Conservation (phyloP, 2,113 vertebrate species). For the Myodes glareolus region DNA sequence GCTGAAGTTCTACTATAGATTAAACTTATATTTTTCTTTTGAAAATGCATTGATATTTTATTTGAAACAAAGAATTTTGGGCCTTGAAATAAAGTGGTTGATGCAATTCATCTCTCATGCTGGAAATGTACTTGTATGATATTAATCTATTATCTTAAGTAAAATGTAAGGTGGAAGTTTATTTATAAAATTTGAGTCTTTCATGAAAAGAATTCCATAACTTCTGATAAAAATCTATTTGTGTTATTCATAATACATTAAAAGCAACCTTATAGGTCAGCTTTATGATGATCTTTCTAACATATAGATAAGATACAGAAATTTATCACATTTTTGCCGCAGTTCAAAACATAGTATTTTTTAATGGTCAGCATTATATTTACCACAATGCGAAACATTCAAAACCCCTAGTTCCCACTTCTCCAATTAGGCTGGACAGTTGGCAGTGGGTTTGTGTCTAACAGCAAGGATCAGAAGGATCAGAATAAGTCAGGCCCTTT, state of each 20-base stretch:
- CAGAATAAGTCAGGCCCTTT: neutral
- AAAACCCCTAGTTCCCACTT: neutral
- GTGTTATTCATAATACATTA: neutral
- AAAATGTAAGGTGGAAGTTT: no score
- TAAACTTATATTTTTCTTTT: no score
- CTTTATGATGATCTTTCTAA: neutral
- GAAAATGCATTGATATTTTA: no score
- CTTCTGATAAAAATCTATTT: neutral
- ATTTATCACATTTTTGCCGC: neutral
- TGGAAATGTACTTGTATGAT: no score
- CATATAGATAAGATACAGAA: neutral
- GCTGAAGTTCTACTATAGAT: no score
- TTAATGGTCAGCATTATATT: neutral
- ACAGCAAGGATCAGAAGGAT: rapidly evolving
- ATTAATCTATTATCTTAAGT: no score
- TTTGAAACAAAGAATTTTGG: no score
- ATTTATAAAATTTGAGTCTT: no score
- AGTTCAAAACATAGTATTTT: neutral
- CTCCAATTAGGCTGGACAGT: neutral
- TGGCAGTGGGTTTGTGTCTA: neutral
- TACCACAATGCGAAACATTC: neutral
- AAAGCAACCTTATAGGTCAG: neutral
- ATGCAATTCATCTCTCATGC: no score
- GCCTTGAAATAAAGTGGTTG: no score
- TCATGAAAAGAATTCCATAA: no score